These are phyloP conservation scores for Chondrosia reniformis DNA, from an alignment of 37 sponge, comb jelly and placozoan genomes.

Conservation along the genomic window DNA sequence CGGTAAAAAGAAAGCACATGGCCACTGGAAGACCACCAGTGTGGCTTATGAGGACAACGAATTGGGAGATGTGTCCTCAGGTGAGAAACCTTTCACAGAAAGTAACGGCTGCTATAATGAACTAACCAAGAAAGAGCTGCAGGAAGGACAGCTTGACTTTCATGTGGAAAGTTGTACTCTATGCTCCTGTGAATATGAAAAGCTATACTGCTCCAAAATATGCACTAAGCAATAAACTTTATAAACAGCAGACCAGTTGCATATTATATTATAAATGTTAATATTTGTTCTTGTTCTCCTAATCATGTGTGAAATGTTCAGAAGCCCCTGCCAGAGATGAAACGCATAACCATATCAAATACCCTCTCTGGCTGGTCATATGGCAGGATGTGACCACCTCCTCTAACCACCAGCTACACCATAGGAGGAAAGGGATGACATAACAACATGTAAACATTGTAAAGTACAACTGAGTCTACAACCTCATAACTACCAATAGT, in stretches of 20 bases:
- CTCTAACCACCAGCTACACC: conserved; percentile 60
- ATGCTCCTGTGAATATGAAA: neutral
- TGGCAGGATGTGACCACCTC: conserved; percentile 85
- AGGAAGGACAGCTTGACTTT: neutral
- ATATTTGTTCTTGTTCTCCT: neutral
- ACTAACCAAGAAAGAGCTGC: neutral
- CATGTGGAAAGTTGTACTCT: neutral
- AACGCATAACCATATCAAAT: conserved; percentile 58
- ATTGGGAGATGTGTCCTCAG: too few species aligned
- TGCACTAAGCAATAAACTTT: too few species aligned
- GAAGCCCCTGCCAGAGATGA: conserved; percentile 31
- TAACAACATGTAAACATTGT: neutral
- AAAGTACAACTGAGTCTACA: neutral
- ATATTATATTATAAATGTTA: neutral
- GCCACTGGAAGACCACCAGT: neutral
- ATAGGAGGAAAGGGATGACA: neutral
- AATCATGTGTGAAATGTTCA: neutral
- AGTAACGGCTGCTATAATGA: neutral
- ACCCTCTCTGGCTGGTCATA: conserved; percentile 82
- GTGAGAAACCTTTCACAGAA: too few species aligned
- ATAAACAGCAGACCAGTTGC: too few species aligned
- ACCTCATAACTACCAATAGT: neutral
- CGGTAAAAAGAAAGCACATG: neutral
- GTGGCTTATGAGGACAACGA: neutral
- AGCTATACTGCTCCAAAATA: neutral